Base-by-base conservation (phyloP, 2,888 invertebrate genomes). In the Drosophila mimica region DNA sequence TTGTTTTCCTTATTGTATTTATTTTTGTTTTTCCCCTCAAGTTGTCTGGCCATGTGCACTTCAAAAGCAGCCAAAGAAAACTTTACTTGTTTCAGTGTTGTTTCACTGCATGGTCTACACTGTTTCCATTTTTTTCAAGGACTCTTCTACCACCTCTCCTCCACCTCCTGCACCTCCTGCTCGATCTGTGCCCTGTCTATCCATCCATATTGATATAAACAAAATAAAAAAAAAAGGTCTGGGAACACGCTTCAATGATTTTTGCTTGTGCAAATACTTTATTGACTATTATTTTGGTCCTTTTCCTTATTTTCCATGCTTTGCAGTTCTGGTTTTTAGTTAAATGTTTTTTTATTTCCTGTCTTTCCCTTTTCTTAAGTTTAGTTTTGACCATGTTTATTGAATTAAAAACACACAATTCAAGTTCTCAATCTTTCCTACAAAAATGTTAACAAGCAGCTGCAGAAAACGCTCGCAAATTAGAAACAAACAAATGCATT, bases 181-280 rank as follows among this genome's bases (percentile, higher is more conserved):
- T 33, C 11, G n/a, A 34, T 38, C 52, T 31, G 25, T 33, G 33
- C 36, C 15, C 11, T 52, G 36, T 15, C 34, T n/a, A 15, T 69
- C 52, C 65, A 60, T 61, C 30, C 36, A 66, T 57, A 83, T 86
- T 74, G 83, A 72, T 74, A 87, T 72, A 65, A 76, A 46, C 7
- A 40, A 13, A 5, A 25, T n/a, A 25, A 3, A 34, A 43, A 20
- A 7, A 46, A 46, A 73, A 66, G 74, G 70, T 62, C 65, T 53
- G 53, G 68, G 79, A 79, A 64, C 72, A 75, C 77, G 88, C 89
- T 81, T 82, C 61, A 83, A 66, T 64, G 81, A 79, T 76, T 89
- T 83, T 74, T 84, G 80, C 63, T 80, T 66, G 75, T 79, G 73
- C 82, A 87, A 89, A 86, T 86, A 90, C 83, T 87, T 87, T 87